Percentiles rank a stretch among this genome's conserved stretches.
phyloP scores from a whole-genome alignment of 1,140 invertebrate genomes.

The Pachyrhynchus sulphureomaculatus region DNA sequence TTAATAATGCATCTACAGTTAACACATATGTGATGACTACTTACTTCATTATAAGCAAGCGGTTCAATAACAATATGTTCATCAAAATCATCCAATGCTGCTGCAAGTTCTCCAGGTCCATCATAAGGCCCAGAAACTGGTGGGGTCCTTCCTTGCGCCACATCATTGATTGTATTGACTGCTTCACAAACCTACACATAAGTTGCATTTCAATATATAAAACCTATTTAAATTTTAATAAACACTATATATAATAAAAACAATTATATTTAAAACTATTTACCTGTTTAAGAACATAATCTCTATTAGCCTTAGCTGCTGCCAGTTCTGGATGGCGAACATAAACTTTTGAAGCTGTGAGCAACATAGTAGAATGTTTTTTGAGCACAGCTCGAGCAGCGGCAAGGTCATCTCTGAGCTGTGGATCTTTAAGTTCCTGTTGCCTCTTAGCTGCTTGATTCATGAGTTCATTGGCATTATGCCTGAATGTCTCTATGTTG shows the following conservation, averaged over 20 bases:
- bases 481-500: conserved; percentile 84
- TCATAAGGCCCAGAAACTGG: conserved; percentile 76
- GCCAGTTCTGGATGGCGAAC: conserved; percentile 96
- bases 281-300: conserved; percentile 90
- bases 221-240: neutral
- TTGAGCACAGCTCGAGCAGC: conserved; percentile 95
- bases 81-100: conserved; percentile 96
- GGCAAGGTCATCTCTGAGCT: conserved; percentile 93
- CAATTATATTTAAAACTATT: neutral
- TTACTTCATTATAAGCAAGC: conserved; percentile 81
- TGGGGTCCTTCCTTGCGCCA: conserved; percentile 82
- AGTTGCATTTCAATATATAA: too few species aligned
- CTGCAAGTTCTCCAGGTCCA: conserved; percentile 91
- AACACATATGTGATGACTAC: neutral
- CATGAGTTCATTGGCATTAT: conserved; percentile 86
- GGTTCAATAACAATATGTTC: conserved; percentile 98
- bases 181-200: conserved; percentile 84
- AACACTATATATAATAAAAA: neutral
- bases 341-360: conserved; percentile 97
- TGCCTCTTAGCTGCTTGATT: conserved; percentile 92
- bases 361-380: conserved; percentile 96
- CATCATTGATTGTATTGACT: conserved; percentile 92
- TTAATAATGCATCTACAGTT: too few species aligned
- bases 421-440: conserved; percentile 92
- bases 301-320: conserved; percentile 92